These are phyloP conservation scores for Eueremaeus valkanovi DNA, from an alignment of 2,888 invertebrate genomes.

Conservation along the genomic window DNA sequence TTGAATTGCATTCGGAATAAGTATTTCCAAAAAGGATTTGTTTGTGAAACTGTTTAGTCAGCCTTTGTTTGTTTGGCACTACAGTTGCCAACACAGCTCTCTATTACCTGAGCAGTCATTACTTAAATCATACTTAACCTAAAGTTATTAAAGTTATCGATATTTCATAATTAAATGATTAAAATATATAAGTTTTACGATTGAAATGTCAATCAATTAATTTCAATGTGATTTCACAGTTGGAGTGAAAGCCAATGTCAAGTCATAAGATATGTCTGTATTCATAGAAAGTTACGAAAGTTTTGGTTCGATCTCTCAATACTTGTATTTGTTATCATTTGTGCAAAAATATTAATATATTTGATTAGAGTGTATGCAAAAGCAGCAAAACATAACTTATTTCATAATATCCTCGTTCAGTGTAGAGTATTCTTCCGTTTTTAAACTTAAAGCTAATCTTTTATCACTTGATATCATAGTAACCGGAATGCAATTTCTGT, in stretches of 20 bases:
- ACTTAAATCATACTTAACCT: neutral
- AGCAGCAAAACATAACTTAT: neutral
- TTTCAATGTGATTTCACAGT: neutral
- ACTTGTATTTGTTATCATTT: neutral
- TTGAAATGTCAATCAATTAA: neutral
- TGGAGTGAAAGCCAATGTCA: neutral
- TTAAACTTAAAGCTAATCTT: neutral
- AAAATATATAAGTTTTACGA: neutral
- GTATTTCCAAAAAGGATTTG: constrained; percentile 20
- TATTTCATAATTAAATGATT: constrained; percentile 1
- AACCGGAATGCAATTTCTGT: neutral
- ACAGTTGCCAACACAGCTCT: neutral
- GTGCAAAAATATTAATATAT: neutral
- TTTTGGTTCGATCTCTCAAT: neutral
- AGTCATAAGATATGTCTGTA: too few relatives aligned
- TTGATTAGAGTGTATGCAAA: too few relatives aligned
- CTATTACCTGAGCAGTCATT: neutral
- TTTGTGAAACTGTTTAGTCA: constrained; percentile 24
- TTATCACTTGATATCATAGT: constrained; percentile 2
- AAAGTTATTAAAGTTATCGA: neutral
- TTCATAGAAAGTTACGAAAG: too few relatives aligned
- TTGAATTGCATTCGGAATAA: constrained; percentile 24
- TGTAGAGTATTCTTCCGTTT: too few relatives aligned
- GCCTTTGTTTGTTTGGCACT: constrained; percentile 30
- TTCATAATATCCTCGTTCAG: neutral